Evolutionary conservation across 2,888 invertebrate species (phyloP).

Genomic region (Uloborus plumipes): DNA sequence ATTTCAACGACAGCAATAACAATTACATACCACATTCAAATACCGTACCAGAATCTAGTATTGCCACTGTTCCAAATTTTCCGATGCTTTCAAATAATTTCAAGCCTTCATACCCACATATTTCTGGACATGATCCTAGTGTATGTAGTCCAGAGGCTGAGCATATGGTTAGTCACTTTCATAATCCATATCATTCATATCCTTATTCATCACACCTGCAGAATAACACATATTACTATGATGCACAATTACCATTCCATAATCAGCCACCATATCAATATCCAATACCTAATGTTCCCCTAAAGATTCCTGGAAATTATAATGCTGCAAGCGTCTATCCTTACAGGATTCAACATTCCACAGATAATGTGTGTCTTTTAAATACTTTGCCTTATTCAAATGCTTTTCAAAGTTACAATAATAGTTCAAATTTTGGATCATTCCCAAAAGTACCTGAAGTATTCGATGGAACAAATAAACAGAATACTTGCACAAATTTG

Average conservation of each 20-base stretch:
- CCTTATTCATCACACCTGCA: slow-evolving; percentile 8
- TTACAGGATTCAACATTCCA: slow-evolving; percentile 27
- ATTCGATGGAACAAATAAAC: slow-evolving; percentile 19
- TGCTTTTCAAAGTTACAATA: slow-evolving; percentile 19
- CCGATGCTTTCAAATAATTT: too few species aligned
- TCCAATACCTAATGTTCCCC: slow-evolving; percentile 25
- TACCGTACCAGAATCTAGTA: too few species aligned
- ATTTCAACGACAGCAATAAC: slow-evolving; percentile 40
- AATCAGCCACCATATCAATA: slow-evolving; percentile 23
- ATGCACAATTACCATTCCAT: slow-evolving; percentile 8
- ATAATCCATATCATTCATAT: slow-evolving; percentile 29
- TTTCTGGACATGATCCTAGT: slow-evolving; percentile 18
- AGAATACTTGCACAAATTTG: slow-evolving; percentile 27
- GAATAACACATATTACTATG: background rate
- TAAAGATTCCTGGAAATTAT: slow-evolving; percentile 48
- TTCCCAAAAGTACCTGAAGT: slow-evolving; percentile 17
- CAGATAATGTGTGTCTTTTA: background rate
- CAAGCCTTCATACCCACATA: slow-evolving; percentile 14
- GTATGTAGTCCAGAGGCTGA: background rate
- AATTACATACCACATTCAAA: slow-evolving; percentile 3
- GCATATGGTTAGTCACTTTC: background rate
- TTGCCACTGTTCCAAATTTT: background rate
- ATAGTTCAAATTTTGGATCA: slow-evolving; percentile 70
- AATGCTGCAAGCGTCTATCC: slow-evolving; percentile 33
- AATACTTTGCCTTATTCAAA: slow-evolving; percentile 32